Evolutionary conservation across 2,888 invertebrate genomes (phyloP).

Genomic region (Drosophila parthenogenetica): DNA sequence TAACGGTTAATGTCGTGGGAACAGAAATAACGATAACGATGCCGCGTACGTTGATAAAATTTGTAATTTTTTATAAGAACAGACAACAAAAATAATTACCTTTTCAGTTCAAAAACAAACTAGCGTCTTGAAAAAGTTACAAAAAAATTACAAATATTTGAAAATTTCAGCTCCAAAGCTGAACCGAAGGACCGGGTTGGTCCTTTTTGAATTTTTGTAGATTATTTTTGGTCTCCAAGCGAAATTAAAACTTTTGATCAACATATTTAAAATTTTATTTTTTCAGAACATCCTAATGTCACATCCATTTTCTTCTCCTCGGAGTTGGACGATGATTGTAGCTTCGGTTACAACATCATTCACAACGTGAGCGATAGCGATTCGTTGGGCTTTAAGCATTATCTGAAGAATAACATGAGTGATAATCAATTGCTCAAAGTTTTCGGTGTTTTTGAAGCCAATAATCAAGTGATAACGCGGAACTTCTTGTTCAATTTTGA

Average conservation of each 20-base stretch:
- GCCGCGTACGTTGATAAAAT: conserved; percentile 6
- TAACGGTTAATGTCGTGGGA: neutral
- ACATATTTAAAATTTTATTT: neutral
- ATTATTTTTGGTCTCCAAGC: no score
- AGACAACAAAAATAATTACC: no score
- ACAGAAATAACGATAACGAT: neutral
- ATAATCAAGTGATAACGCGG: conserved; percentile 14
- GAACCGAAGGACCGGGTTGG: no score
- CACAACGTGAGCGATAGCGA: neutral
- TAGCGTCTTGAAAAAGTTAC: no score
- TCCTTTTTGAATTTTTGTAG: no score
- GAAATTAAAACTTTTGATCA: no score
- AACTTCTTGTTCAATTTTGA: conserved; percentile 15
- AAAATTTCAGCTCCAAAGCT: no score
- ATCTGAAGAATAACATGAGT: neutral
- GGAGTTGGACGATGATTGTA: conserved; percentile 6
- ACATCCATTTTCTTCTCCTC: conserved; percentile 27
- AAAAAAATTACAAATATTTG: no score
- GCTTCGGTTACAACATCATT: neutral
- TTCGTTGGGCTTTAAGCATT: neutral
- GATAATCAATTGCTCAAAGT: conserved; percentile 12
- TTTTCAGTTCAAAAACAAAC: no score
- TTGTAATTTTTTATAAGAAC: neutral
- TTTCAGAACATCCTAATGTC: conserved; percentile 19
- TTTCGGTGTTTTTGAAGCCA: conserved; percentile 10